Evolutionary conservation across 1,140 invertebrate genomes (phyloP), one percentile per base, ranked within the genome.

Genomic region (Diprion similis): DNA sequence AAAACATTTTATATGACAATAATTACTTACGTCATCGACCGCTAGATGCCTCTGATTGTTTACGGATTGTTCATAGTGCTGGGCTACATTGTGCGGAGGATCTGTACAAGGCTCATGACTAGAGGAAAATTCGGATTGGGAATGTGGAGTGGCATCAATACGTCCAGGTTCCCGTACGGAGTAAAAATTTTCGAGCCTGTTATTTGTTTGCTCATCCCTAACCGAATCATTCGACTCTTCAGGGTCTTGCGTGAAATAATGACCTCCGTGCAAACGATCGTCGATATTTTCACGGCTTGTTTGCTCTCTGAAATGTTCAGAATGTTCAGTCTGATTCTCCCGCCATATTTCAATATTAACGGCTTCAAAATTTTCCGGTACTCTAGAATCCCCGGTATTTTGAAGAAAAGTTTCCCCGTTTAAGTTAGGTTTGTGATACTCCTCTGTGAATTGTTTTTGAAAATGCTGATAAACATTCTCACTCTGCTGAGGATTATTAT

Each of bases 1-100:
- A 78, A 73, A 73, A 71, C 71, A 75, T 19, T 75, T 13, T 71
- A 76, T 77, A 66, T 74, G 73, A 78, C 72, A 81, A 80, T 77
- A 80, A 77, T 82, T 86, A 86, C 84, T 86, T 85, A 85, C 83
- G 78, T 85, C 76, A 82, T 78, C 75, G 77, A 67, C 76, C 73
- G 81, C 74, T 79, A 75, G 69, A 74, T 73, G 74, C 78, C 72
- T 78, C 83, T 78, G 72, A 78, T 77, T 72, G 73, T 82, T 80
- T 59, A 59, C 76, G 78, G 68, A 73, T 84, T 81, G 73, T 59
- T 59, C 80, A 78, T 83, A 84, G 82, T 78, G 77, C 80, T 79
- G 79, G 3, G 51, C 78, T 83, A 84, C 76, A 76, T 74, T 84
- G 74, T 82, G 78, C 79, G 81, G 76, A 76, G 81, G 76, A 76